Evolutionary conservation across 2,888 invertebrate genomes (phyloP).

Genomic region (Ryuthela nishihirai): DNA sequence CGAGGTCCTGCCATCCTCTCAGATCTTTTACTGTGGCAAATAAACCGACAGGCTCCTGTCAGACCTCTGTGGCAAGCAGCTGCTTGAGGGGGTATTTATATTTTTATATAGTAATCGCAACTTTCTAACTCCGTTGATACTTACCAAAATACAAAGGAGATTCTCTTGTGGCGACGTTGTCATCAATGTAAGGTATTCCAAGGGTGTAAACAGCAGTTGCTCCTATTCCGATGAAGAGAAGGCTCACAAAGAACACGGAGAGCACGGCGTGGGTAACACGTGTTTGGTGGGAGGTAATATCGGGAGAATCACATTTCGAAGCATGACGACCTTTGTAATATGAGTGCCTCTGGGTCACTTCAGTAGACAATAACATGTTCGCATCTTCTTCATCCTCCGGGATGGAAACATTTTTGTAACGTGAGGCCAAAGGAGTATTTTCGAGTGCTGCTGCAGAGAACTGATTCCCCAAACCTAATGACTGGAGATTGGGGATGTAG

Average conservation of each 20-base stretch:
- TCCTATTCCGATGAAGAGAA: conserved; percentile 84
- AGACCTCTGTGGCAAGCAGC: no score
- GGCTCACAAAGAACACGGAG: conserved; percentile 80
- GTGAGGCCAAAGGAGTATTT: conserved; percentile 6
- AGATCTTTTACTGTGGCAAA: no score
- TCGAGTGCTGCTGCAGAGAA: conserved; percentile 1
- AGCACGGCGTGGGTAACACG: conserved; percentile 59
- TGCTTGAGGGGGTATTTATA: no score
- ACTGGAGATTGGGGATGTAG: no score
- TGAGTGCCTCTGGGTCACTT: neutral
- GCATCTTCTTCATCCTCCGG: neutral
- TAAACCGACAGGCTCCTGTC: no score
- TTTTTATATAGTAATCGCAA: no score
- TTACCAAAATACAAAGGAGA: conserved; percentile 88
- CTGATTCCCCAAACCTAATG: neutral
- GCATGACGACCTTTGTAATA: conserved; percentile 29
- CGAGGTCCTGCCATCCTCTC: no score
- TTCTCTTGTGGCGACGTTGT: conserved; percentile 86
- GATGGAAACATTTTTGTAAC: conserved; percentile 5
- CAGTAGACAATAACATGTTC: neutral
- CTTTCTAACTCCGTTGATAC: no score
- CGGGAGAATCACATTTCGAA: conserved; percentile 28
- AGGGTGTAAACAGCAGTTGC: conserved; percentile 91
- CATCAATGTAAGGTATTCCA: conserved; percentile 90
- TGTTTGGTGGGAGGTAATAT: conserved; percentile 35